Evolutionary conservation across 2,888 invertebrate species (phyloP).

Genomic region (Plagodis dolabraria): DNA sequence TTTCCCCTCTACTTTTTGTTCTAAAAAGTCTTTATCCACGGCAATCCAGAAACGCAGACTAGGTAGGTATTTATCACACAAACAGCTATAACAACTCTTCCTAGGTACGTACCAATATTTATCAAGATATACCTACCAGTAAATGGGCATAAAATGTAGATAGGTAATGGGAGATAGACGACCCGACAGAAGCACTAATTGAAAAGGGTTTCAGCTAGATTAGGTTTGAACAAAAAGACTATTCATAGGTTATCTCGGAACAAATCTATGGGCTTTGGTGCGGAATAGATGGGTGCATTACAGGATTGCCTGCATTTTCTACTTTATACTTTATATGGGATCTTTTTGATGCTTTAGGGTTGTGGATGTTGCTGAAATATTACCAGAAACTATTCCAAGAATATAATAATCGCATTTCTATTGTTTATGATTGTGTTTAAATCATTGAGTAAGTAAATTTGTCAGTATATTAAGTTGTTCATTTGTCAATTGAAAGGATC

Average conservation of each 20-base stretch:
- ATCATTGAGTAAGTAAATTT: no score
- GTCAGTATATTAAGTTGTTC: no score
- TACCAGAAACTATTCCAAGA: not conserved
- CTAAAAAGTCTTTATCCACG: no score
- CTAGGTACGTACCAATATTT: constrained; percentile 1
- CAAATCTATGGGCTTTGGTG: constrained; percentile 35
- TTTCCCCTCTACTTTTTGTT: no score
- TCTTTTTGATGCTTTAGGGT: not conserved
- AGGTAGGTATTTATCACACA: not conserved
- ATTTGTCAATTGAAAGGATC: no score
- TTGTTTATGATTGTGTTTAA: no score
- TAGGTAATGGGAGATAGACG: constrained; percentile 32
- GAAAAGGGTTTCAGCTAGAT: constrained; percentile 43
- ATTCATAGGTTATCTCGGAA: constrained; percentile 37
- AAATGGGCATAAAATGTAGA: constrained; percentile 7
- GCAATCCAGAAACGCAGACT: not conserved
- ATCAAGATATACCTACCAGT: constrained; percentile 2
- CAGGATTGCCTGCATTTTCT: constrained; percentile 33
- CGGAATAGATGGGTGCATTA: constrained; percentile 37
- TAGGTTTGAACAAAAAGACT: constrained; percentile 39
- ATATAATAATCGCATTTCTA: no score
- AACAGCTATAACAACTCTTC: no score
- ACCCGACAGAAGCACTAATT: constrained; percentile 37
- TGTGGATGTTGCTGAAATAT: no score
- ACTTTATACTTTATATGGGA: constrained; percentile 21